Conservation (phyloP, 2,797 vertebrate species). For the Halcyon badia region DNA sequence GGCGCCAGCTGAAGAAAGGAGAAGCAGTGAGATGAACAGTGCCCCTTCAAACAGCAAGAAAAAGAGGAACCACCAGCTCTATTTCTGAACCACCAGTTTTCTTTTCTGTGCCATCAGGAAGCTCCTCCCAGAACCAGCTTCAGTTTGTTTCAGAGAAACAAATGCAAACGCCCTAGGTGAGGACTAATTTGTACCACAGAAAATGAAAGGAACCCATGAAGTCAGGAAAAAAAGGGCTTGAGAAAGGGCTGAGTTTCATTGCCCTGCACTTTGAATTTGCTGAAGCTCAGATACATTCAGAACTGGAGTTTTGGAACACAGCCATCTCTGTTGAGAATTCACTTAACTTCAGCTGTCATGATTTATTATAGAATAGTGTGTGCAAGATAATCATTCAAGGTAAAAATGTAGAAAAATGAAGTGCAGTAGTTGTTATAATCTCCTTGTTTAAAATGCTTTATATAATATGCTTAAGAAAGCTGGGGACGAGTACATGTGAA, state of each 20-base stretch:
- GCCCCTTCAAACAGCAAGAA: not conserved
- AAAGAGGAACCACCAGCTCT: not conserved
- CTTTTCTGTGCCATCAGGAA: not conserved
- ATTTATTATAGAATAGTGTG: not conserved
- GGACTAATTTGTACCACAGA: not conserved
- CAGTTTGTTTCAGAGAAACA: not conserved
- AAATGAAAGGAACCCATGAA: not conserved
- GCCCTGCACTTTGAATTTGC: not conserved
- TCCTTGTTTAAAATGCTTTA: not conserved
- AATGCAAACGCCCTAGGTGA: not conserved
- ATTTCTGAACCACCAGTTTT: not conserved
- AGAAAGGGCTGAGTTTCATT: not conserved
- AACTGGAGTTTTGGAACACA: not conserved
- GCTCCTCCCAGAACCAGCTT: not conserved
- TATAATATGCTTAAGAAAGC: not conserved
- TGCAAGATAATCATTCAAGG: not conserved
- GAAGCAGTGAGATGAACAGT: not conserved
- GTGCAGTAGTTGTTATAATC: not conserved
- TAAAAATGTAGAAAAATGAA: constrained; percentile 30
- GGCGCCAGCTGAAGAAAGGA: not conserved
- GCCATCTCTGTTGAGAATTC: not conserved
- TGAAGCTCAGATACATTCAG: not conserved
- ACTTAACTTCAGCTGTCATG: not conserved
- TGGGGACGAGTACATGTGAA: not conserved
- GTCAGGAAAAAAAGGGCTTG: not conserved